Evolutionary conservation across 2,888 invertebrate species (phyloP), one percentile per base, ranked within the genome.

Genomic region (Xiphydria camelus): DNA sequence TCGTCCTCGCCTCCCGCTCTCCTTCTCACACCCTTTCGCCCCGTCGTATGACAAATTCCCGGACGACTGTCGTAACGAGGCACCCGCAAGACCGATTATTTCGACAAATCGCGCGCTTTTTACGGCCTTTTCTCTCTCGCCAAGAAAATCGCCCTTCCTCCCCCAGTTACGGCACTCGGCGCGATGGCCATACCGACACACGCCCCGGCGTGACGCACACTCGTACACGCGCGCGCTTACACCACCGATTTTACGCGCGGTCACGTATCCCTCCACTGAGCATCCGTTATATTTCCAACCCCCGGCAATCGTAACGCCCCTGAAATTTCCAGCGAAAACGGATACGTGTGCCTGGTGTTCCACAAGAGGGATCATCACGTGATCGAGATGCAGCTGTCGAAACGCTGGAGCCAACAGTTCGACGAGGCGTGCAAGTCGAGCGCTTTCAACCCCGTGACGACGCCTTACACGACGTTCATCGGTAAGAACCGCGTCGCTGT

Each of bases 301-400:
- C n/a, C n/a, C n/a, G n/a, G n/a, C n/a, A n/a, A n/a, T n/a, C n/a
- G n/a, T n/a, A n/a, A n/a, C n/a, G n/a, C n/a, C n/a, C n/a, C n/a
- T 29, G 12, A 40, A 39, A 20, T 62, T 81, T 78, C 1, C 81
- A 90, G 91, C 63, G 83, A 86, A 62, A 88, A 87, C 12, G 88
- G 89, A 1, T 89, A 87, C 73, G 83, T 87, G 18, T 91, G 91
- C 72, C 83, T 90, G 77, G 80, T 82, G 54, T 84, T 89, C 74
- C 82, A 85, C 72, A 83, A 83, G 34, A 81, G 89, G 43, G 86
- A 84, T 57, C 79, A 81, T 45, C 82, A 83, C 61, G 87, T 90
- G 33, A 83, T 90, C 57, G 88, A 89, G 76, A 79, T 88, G 61
- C 86, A 86, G 66, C 82, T 84, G 62, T 84, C 86, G 43, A 71